Conservation (phyloP, 2,888 invertebrate genomes). For the Hanleya hanleyi region DNA sequence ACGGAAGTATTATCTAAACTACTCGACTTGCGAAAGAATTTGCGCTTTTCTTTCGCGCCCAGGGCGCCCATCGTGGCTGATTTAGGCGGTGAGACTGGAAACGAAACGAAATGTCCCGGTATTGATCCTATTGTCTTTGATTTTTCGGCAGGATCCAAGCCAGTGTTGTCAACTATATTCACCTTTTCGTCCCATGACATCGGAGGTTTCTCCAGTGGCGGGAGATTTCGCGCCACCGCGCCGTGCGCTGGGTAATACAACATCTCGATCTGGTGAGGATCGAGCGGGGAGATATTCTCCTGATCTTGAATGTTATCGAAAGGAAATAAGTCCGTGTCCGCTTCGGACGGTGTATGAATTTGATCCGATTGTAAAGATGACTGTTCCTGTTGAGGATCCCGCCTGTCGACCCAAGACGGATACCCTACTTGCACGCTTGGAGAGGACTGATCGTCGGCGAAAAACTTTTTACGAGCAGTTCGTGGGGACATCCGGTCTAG, state of each 20-base stretch:
- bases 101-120: constrained; percentile 7
- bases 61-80: constrained; percentile 7
- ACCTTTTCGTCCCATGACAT: constrained; percentile 42
- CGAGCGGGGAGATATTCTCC: not conserved
- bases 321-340: not conserved
- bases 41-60: constrained; percentile 49
- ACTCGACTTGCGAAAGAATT: constrained; percentile 43
- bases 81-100: not conserved
- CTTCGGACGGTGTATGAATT: no score
- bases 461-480: constrained; percentile 57
- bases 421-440: constrained; percentile 24
- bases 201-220: constrained; percentile 23
- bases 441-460: constrained; percentile 39
- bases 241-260: constrained; percentile 17
- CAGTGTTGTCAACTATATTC: constrained; percentile 24
- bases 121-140: not conserved
- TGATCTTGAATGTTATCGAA: not conserved
- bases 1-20: constrained; percentile 51
- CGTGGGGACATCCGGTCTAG: constrained; percentile 50
- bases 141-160: not conserved
- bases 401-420: constrained; percentile 52
- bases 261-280: not conserved
- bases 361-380: not conserved
- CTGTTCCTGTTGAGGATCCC: constrained; percentile 32
- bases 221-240: constrained; percentile 28